phyloP scores from a whole-genome alignment of 2,797 vertebrate species.

The Spinibarbus caldwelli region DNA sequence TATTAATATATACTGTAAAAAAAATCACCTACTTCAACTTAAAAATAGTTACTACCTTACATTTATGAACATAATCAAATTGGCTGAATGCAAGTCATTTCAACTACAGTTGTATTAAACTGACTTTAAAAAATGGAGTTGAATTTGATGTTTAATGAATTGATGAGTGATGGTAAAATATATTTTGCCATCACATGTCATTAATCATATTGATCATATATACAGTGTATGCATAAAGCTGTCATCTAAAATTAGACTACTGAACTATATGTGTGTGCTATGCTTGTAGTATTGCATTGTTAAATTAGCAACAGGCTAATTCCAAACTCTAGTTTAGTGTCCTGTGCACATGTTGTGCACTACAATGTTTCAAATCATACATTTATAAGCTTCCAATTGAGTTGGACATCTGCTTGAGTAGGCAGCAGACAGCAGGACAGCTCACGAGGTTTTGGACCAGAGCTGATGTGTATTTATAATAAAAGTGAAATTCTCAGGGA shows the following conservation, averaged over 20 bases:
- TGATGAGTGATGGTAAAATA: neutral
- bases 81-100: too few relatives aligned
- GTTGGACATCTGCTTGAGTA: conserved; percentile 3
- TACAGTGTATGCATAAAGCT: neutral
- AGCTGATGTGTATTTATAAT: conserved; percentile 6
- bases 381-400: conserved; percentile 2
- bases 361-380: neutral
- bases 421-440: conserved; percentile 10
- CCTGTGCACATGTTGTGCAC: neutral
- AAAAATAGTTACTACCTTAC: too few relatives aligned
- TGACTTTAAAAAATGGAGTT: too few relatives aligned
- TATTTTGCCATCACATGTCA: neutral
- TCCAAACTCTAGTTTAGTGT: neutral
- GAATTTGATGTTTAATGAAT: too few relatives aligned
- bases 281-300: neutral
- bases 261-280: neutral
- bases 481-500: conserved; percentile 3
- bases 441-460: neutral
- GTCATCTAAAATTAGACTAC: neutral
- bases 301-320: neutral
- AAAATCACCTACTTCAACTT: too few relatives aligned
- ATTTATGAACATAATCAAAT: too few relatives aligned
- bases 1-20: too few relatives aligned
- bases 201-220: neutral
- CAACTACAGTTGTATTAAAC: too few relatives aligned